Evolutionary conservation across 2,113 vertebrate species (phyloP).

Genomic region (Triplophysa siluroides): DNA sequence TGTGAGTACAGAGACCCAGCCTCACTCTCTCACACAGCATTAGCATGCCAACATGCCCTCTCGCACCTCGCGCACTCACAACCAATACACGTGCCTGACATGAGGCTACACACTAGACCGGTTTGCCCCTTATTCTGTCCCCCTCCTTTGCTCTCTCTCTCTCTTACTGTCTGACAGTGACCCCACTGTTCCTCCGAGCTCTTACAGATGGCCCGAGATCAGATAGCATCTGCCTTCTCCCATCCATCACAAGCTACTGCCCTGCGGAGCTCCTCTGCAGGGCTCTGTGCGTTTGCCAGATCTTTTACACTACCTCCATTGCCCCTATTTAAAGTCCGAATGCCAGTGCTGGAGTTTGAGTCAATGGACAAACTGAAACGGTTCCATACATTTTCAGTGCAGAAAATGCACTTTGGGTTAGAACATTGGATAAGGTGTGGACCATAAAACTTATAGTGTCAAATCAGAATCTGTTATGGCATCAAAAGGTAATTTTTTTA

Average conservation of each 20-base stretch:
- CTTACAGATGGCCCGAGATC: conserved; percentile 56
- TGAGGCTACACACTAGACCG: conserved; percentile 11
- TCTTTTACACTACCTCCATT: conserved; percentile 12
- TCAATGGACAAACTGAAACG: too few species aligned
- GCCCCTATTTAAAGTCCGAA: too few species aligned
- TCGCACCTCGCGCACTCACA: conserved; percentile 9
- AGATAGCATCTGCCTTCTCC: conserved; percentile 56
- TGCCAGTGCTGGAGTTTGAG: too few species aligned
- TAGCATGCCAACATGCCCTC: conserved; percentile 30
- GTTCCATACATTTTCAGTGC: too few species aligned
- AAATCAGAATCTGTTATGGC: too few species aligned
- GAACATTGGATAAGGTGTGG: too few species aligned
- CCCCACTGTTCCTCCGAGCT: conserved; percentile 53
- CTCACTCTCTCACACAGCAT: conserved; percentile 1
- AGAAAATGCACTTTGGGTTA: too few species aligned
- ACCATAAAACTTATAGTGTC: too few species aligned
- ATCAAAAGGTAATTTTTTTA: too few species aligned
- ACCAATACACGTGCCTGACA: conserved; percentile 19
- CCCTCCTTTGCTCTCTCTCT: conserved; percentile 38
- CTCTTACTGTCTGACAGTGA: conserved; percentile 46
- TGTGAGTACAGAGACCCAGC: conserved; percentile 22
- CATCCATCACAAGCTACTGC: conserved; percentile 51
- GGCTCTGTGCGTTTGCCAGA: conserved; percentile 36
- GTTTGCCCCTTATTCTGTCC: conserved; percentile 27
- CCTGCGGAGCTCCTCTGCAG: conserved; percentile 37